Base-by-base conservation (phyloP, 35 echinoderm and acorn worm genomes). In the Acanthaster planci region DNA sequence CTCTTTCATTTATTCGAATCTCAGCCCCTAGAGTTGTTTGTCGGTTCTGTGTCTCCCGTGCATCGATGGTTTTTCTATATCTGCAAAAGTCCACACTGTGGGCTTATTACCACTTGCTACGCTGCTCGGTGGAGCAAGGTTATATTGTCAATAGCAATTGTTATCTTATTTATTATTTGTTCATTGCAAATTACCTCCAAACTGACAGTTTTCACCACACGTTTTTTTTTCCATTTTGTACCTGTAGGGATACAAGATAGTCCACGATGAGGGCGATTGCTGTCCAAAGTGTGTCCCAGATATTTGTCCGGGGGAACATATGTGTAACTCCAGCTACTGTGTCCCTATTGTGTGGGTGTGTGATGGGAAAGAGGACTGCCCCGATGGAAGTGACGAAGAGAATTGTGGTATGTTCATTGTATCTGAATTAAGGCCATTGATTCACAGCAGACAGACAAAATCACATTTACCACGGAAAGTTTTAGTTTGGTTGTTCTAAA, bases 281-380 rank as follows among this genome's bases (percentile, higher is more conserved):
- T 68, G 60, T 68, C 22, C 60, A 26, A 68, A 68, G 60, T 68
- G 60, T 34, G 34, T 68, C 60, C 21, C 1, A 26, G 60, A 68
- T 35, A 19, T 14, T 34, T 68, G 60, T 68, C 60, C 60, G 2
- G 60, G 60, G 0, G 60, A 68, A 26, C 29, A 23, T 68, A 12
- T 31, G 23, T 68, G 60, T 27, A 68, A 68, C 15, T 68, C 60
- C 34, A 68, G 19, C 18, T 68, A 30, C 60, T 68, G 60, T 68
- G 8, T 68, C 60, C 29, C 60, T 34, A 68, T 68, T 26, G 21
- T 0, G 8, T 68, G 60, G 60, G 10, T 0, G 18, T 68, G 60
- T 68, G 60, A 68, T 30, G 60, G 60, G 60, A 19, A 68, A 35
- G 60, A 68, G 14, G 60, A 68, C 60, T 68, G 60, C 23, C 1